These are phyloP conservation scores for Sitta europaea DNA, from an alignment of 2,113 vertebrate species.

Conservation along the genomic window DNA sequence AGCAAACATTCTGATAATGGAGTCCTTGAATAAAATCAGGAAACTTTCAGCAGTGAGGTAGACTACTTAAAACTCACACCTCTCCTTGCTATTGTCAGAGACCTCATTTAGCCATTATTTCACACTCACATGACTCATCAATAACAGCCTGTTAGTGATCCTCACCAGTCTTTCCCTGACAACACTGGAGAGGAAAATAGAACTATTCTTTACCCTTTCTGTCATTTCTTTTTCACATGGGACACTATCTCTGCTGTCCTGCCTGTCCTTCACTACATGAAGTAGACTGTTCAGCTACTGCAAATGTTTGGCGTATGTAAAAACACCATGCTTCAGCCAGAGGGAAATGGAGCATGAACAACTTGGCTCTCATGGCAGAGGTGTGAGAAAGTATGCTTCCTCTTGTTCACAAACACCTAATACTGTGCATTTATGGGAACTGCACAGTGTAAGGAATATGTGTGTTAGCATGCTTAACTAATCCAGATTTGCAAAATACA, in stretches of 20 bases:
- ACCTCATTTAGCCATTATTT: constrained; percentile 6
- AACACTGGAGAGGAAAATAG: not conserved
- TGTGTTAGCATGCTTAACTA: not conserved
- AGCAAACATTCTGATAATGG: not conserved
- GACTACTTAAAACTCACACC: not conserved
- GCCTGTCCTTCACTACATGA: not conserved
- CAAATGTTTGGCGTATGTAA: not conserved
- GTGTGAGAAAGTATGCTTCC: not conserved
- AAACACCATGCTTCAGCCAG: not conserved
- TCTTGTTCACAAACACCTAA: not conserved
- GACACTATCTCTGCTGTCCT: not conserved
- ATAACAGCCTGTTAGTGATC: not conserved
- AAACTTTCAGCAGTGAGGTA: not conserved
- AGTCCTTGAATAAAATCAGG: not conserved
- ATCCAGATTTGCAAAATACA: not conserved
- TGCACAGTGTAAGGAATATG: not conserved
- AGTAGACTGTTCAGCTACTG: not conserved
- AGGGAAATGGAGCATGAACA: not conserved
- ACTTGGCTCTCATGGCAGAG: not conserved
- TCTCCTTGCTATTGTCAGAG: not conserved
- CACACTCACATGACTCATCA: not conserved
- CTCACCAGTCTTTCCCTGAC: not conserved
- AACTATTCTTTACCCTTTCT: not conserved
- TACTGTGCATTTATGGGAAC: not conserved
- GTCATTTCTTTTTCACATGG: not conserved